A percentile compares a stretch with the other conserved stretches of the same genome.
Evolutionary conservation across 1,140 invertebrate species (phyloP).

Genomic region (Conus ventricosus): DNA sequence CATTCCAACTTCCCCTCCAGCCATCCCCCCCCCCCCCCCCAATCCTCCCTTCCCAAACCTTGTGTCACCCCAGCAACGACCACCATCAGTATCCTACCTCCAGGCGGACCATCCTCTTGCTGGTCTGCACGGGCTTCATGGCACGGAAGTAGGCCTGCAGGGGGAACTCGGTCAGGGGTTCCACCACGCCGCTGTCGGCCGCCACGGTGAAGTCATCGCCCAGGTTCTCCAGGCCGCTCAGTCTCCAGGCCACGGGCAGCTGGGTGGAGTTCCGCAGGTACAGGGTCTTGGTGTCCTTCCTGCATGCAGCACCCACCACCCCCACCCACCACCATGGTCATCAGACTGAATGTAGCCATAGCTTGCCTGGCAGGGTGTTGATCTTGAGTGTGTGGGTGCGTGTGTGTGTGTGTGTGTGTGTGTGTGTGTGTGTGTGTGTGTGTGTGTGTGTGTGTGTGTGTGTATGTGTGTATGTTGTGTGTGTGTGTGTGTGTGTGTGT

Average conservation of each 20-base stretch:
- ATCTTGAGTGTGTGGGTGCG: too few relatives aligned
- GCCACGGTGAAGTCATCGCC: constrained; percentile 75
- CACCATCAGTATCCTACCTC: constrained; percentile 58
- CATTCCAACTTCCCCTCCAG: too few relatives aligned
- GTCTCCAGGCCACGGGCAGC: constrained; percentile 74
- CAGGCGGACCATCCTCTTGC: constrained; percentile 70
- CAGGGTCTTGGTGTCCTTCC: constrained; percentile 74
- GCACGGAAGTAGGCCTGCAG: constrained; percentile 73
- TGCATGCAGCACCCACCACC: constrained; percentile 46
- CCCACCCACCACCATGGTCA: not conserved
- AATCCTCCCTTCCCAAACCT: not conserved
- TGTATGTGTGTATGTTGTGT: too few relatives aligned
- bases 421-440: too few relatives aligned
- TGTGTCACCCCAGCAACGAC: not conserved
- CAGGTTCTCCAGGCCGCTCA: constrained; percentile 73
- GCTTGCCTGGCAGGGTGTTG: too few relatives aligned
- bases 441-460: too few relatives aligned
- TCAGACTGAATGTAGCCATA: not conserved
- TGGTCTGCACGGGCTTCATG: constrained; percentile 71
- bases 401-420: too few relatives aligned
- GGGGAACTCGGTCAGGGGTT: constrained; percentile 70
- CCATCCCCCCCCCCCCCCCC: not conserved
- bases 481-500: too few relatives aligned
- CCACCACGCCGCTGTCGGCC: constrained; percentile 70
- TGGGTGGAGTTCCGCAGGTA: constrained; percentile 73